Conservation (phyloP, 2,113 vertebrate species). For the Callipepla squamata region DNA sequence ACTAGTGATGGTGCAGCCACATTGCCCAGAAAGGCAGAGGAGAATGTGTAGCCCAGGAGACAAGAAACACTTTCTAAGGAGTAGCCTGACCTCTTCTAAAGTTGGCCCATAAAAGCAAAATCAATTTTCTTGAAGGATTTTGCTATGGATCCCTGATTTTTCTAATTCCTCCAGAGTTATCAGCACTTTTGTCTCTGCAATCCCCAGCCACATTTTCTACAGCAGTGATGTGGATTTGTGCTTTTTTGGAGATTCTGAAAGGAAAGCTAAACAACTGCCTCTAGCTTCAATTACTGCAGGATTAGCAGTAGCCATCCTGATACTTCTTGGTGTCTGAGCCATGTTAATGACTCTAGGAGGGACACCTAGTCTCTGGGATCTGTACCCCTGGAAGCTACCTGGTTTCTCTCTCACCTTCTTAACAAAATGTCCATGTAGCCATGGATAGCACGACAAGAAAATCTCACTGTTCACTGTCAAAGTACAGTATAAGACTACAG, state of each 20-base stretch:
- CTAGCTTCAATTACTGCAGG: neutral
- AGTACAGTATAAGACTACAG: neutral
- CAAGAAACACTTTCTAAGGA: neutral
- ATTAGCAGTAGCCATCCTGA: neutral
- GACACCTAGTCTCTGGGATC: neutral
- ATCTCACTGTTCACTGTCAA: neutral
- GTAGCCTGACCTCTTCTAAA: neutral
- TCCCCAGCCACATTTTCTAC: neutral
- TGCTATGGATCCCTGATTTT: neutral
- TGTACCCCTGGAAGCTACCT: neutral
- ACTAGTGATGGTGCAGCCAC: too few relatives aligned
- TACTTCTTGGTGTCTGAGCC: neutral
- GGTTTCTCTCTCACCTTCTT: neutral
- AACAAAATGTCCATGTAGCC: neutral
- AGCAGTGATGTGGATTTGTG: neutral
- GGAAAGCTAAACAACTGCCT: neutral
- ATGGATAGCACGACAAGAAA: neutral
- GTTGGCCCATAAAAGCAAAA: neutral
- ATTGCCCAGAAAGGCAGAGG: neutral
- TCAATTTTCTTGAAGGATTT: neutral
- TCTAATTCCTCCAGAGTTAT: conserved; percentile 1
- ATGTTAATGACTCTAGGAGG: neutral
- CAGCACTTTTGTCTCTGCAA: neutral
- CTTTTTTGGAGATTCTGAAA: neutral
- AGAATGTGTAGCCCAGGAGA: neutral